Base-by-base conservation (phyloP, 2,797 vertebrate species). In the Toxotes lorentzi region DNA sequence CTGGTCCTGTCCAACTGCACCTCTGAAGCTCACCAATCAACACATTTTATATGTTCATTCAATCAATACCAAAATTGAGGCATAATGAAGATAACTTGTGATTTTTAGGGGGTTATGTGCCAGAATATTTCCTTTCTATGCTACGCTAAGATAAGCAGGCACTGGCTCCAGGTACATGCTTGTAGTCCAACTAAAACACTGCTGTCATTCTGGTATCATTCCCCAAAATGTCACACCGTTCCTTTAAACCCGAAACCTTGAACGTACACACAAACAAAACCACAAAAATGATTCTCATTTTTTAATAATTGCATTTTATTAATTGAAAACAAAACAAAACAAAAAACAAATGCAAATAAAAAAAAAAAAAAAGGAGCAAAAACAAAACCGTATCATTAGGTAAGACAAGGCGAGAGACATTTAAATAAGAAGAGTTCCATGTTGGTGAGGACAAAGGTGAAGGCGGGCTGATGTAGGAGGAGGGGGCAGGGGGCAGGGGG, bases 231-330 rank as follows among this genome's bases (percentile, higher is more conserved):
- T 35, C 53, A 19, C 32, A 32, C 43, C 19, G 19, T 47, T 19
- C n/a, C 3, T 50, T 50, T 12, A 50, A 50, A 50, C 4, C 23
- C 7, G 16, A 53, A 53, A 54, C 14, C 24, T 17, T 14, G 17
- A 30, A 27, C 2, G 27, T 41, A 14, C 40, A 27, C 24, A 27
- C 5, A 27, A 8, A 54, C 24, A 53, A 53, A 16, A 82, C 57
- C 24, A 79, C 73, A 69, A 61, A 50, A 32, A 34, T 14, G 1
- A 10, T 80, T 62, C 19, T 43, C 50, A 9, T 88, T 87, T 91
- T 95, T 95, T 94, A 86, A 94, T 93, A 92, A 95, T 94, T 94
- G 94, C 92, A 94, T 95, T 95, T 96, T 95, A 95, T 95, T 95
- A 94, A 94, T 93, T 94, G 89, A 93, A 94, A 95, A 94, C 82